Conservation (phyloP, 2,113 vertebrate genomes). For the Caranx ignobilis region DNA sequence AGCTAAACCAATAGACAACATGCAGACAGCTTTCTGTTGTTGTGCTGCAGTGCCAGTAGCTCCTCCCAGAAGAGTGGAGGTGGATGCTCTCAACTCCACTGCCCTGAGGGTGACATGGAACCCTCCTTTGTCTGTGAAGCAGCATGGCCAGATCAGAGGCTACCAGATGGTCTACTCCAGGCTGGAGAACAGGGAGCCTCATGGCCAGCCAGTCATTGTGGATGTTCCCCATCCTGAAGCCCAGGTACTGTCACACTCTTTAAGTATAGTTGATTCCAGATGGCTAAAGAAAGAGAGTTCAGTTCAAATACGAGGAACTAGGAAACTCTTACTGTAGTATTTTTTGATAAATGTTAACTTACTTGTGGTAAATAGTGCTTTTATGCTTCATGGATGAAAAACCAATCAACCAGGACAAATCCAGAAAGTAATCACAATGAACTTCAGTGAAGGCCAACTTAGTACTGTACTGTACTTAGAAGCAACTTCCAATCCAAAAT, state of each 20-base stretch:
- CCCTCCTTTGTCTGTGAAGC: slow-evolving; percentile 90
- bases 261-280: background rate
- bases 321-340: background rate
- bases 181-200: slow-evolving; percentile 91
- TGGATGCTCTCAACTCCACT: slow-evolving; percentile 92
- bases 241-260: slow-evolving; percentile 85
- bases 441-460: too few species aligned
- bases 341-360: background rate
- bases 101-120: slow-evolving; percentile 93
- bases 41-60: slow-evolving; percentile 91
- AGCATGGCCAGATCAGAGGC: slow-evolving; percentile 94
- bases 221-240: slow-evolving; percentile 91
- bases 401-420: background rate
- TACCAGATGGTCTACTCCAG: slow-evolving; percentile 95
- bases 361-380: background rate
- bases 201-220: slow-evolving; percentile 89
- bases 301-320: background rate
- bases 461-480: background rate
- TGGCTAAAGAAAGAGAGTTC: background rate
- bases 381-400: background rate
- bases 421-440: background rate
- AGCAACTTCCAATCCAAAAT: background rate
- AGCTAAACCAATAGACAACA: too few species aligned
- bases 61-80: slow-evolving; percentile 94
- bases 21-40: background rate